Evolutionary conservation across 2,888 invertebrate genomes (phyloP).

Genomic region (Nephrotoma appendiculata): DNA sequence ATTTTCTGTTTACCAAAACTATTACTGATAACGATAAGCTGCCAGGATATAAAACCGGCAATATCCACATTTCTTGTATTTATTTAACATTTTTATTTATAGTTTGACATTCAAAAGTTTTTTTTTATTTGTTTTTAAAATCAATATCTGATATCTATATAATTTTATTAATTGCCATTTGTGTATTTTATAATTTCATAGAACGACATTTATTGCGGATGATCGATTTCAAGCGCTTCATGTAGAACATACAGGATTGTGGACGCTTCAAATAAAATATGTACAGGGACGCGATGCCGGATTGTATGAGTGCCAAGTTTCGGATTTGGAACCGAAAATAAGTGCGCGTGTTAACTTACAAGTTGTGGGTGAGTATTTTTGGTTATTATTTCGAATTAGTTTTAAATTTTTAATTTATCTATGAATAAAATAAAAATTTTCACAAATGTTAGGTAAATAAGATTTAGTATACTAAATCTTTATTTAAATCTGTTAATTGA

Average conservation of each 20-base stretch:
- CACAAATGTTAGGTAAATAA: no score
- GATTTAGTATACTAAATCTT: no score
- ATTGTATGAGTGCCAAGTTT: slow-evolving; percentile 87
- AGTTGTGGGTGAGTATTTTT: slow-evolving; percentile 54
- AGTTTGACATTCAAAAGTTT: background rate
- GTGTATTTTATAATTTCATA: slow-evolving; percentile 9
- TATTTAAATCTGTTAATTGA: no score
- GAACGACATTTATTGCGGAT: slow-evolving; percentile 78
- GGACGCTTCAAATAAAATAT: slow-evolving; percentile 85
- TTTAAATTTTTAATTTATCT: no score
- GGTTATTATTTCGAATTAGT: no score
- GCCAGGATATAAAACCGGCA: background rate
- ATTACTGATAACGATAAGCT: background rate
- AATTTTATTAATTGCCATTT: background rate
- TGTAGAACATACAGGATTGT: slow-evolving; percentile 56
- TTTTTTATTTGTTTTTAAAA: background rate
- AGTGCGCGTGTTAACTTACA: slow-evolving; percentile 84
- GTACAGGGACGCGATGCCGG: slow-evolving; percentile 83
- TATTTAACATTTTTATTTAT: no score
- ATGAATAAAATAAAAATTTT: no score
- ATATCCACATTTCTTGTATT: background rate
- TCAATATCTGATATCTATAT: background rate
- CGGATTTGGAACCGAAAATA: slow-evolving; percentile 79
- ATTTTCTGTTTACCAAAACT: background rate
- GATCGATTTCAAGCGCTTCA: slow-evolving; percentile 80